Percentiles rank a stretch among this genome's conserved stretches.
These are phyloP conservation scores for Drosophila borborema DNA, from an alignment of 2,888 invertebrate species.

Conservation along the genomic window DNA sequence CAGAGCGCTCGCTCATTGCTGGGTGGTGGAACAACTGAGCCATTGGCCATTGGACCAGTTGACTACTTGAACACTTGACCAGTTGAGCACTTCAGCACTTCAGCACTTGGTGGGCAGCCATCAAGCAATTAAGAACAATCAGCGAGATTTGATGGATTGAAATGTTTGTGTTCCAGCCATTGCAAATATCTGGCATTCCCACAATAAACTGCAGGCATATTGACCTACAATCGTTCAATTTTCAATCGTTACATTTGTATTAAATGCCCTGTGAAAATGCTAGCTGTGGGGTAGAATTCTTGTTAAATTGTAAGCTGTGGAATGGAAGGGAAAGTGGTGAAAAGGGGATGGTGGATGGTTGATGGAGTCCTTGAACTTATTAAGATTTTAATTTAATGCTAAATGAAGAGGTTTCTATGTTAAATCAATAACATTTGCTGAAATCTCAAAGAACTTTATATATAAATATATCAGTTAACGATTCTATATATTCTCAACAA, in stretches of 20 bases:
- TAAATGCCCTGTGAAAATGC: not conserved
- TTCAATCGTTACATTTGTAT: conserved; percentile 6
- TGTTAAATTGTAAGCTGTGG: not conserved
- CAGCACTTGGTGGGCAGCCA: conserved; percentile 25
- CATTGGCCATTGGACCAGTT: conserved; percentile 22
- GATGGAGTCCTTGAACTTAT: not conserved
- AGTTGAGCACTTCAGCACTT: conserved; percentile 22
- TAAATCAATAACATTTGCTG: not conserved
- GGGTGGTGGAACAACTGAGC: conserved; percentile 16
- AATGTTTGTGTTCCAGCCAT: conserved; percentile 44
- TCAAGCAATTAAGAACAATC: conserved; percentile 76
- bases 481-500: not conserved
- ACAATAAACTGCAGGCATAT: conserved; percentile 15
- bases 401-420: no score
- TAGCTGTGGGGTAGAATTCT: not conserved
- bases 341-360: no score
- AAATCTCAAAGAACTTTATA: not conserved
- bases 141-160: conserved; percentile 68
- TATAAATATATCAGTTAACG: not conserved
- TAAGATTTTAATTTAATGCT: not conserved
- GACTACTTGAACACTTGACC: conserved; percentile 23
- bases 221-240: conserved; percentile 32
- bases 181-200: conserved; percentile 31
- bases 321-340: no score
- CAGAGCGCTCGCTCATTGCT: conserved; percentile 9